Evolutionary conservation across 2,888 invertebrate species (phyloP), one percentile per base, ranked within the genome.

Genomic region (Timema cristinae): DNA sequence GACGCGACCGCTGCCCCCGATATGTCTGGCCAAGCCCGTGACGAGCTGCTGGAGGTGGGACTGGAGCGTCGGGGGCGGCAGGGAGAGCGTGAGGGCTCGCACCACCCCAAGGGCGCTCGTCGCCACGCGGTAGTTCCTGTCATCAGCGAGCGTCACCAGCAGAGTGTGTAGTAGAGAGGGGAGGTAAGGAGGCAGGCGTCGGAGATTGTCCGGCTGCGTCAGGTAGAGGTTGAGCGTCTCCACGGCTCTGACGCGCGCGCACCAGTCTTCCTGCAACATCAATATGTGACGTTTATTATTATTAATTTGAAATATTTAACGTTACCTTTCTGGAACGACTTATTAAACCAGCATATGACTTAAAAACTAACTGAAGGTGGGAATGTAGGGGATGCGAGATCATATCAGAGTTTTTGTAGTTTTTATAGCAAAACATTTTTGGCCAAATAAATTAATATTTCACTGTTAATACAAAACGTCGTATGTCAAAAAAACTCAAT

Each of bases 101-200:
- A 81, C 80, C 11, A 81, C 85, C 77, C 76, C 80, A 78, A 78
- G 83, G 76, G 78, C 87, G 73, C 79, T 84, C 79, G 80, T 83
- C 77, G 79, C 85, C 47, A 83, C 85, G 78, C 79, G 83, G 79
- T 80, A 84, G 79, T 78, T 86, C 73, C 87, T 85, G 80, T 91
- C 91, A 73, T 89, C 88, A 52, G 89, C 84, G 32, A 86, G 79
- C 68, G 81, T 80, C 61, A 82, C 82, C 47, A 92, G 82, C 68
- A 88, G 81, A 50, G 89, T 87, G 76, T 87, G 85, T 72, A 92
- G 83, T 74, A 91, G 85, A 50, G 87, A 84, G 75, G 87, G 85
- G 78, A 91, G 82, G 77, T 88, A 85, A 6, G 68, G 61, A 6
- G 48, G 7, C 68, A 90, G 83, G 67, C 83, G 79, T 32, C 84